Conservation (phyloP, 2,113 vertebrate species). For the Meleagris gallopavo region DNA sequence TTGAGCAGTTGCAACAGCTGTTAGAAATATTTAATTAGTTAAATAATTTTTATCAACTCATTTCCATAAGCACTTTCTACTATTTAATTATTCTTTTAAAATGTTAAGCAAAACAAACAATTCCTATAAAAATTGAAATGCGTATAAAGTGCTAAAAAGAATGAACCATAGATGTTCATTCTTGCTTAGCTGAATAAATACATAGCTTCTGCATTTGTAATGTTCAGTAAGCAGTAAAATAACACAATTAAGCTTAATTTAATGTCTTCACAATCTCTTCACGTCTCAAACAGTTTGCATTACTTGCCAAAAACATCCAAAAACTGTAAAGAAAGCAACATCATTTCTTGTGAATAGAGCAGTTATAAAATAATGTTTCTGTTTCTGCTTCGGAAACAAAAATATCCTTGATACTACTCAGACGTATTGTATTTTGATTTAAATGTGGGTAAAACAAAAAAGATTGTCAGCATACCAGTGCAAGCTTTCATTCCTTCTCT, state of each 20-base stretch:
- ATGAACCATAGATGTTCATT: neutral
- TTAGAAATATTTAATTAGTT: neutral
- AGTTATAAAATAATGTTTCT: neutral
- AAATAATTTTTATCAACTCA: neutral
- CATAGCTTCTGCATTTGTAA: neutral
- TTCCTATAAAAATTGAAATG: neutral
- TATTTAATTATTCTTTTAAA: neutral
- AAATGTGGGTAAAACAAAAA: neutral
- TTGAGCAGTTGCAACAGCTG: neutral
- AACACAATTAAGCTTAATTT: neutral
- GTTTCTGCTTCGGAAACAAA: neutral
- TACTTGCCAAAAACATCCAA: neutral
- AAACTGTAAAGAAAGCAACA: neutral
- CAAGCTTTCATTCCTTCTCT: neutral
- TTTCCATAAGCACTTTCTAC: neutral
- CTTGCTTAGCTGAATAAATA: neutral
- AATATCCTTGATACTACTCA: neutral
- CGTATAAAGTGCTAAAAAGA: neutral
- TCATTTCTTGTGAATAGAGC: neutral
- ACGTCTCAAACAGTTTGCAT: neutral
- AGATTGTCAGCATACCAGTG: neutral
- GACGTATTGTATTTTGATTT: neutral
- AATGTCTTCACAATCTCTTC: neutral
- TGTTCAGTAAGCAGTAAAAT: neutral
- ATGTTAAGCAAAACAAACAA: neutral